These are phyloP conservation scores for Blastomussa wellsi DNA, from an alignment of 92 coral and sea anemone genomes.

Conservation along the genomic window DNA sequence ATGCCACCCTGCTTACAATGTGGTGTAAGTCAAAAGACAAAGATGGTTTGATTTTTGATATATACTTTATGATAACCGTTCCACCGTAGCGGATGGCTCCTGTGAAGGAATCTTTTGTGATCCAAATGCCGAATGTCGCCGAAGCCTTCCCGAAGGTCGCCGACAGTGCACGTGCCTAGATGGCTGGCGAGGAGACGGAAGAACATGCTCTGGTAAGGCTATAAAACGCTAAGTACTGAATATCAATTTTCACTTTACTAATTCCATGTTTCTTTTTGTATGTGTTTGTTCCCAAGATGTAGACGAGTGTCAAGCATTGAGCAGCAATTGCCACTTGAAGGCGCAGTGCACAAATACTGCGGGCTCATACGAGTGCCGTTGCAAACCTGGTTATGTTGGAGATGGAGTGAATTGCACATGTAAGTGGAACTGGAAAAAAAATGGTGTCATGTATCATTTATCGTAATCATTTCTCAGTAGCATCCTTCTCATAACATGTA, in stretches of 20 bases:
- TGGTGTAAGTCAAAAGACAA: no score
- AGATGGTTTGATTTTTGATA: no score
- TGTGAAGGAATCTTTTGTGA: slow-evolving; percentile 70
- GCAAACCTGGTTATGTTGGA: slow-evolving; percentile 77
- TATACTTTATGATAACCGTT: no score
- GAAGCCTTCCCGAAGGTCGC: slow-evolving; percentile 42
- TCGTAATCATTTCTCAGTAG: background rate
- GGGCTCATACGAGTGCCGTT: slow-evolving; percentile 81
- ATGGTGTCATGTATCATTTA: background rate
- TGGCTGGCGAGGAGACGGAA: slow-evolving; percentile 22
- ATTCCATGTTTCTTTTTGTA: no score
- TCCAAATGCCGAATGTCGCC: slow-evolving; percentile 60
- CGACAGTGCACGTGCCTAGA: slow-evolving; percentile 66
- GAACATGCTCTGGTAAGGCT: slow-evolving; percentile 1
- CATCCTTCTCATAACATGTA: background rate
- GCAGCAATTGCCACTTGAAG: slow-evolving; percentile 59
- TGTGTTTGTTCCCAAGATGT: slow-evolving; percentile 38
- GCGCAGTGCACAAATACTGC: slow-evolving; percentile 80
- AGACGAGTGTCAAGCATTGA: slow-evolving; percentile 62
- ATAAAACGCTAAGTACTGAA: background rate
- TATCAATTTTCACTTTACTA: no score
- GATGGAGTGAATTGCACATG: slow-evolving; percentile 79
- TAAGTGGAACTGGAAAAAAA: slow-evolving; percentile 23
- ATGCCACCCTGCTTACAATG: no score
- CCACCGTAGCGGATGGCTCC: slow-evolving; percentile 59